Percentiles rank a stretch among this genome's conserved stretches.
Evolutionary conservation across 2,888 invertebrate species (phyloP).

Genomic region (Tenthredo mesomela): DNA sequence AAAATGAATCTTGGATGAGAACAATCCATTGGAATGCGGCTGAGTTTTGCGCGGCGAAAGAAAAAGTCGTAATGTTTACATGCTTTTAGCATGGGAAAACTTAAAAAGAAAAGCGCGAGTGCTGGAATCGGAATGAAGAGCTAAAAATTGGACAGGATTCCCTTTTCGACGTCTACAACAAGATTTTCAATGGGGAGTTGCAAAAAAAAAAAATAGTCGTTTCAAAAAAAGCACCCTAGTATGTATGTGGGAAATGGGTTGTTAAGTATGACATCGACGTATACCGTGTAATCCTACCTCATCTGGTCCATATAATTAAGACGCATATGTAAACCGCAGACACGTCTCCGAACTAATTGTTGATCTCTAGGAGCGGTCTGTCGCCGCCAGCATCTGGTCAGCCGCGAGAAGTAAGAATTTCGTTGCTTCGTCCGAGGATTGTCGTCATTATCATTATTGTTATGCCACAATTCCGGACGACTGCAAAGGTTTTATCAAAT

Average conservation of each 20-base stretch:
- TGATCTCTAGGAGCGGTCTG: constrained; percentile 7
- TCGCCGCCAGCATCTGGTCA: constrained; percentile 63
- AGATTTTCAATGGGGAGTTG: no score
- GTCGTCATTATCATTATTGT: constrained; percentile 43
- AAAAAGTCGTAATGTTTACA: no score
- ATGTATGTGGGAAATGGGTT: not conserved
- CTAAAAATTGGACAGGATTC: no score
- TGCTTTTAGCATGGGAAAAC: no score
- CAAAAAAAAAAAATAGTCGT: no score
- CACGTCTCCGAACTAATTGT: constrained; percentile 16
- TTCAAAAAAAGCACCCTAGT: no score
- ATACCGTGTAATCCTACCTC: constrained; percentile 27
- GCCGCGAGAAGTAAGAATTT: constrained; percentile 61
- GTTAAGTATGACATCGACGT: constrained; percentile 13
- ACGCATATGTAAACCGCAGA: constrained; percentile 38
- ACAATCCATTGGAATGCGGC: no score
- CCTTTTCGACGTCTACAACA: no score
- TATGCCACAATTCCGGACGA: constrained; percentile 64
- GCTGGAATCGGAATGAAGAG: no score
- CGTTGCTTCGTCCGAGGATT: constrained; percentile 57
- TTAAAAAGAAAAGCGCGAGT: no score
- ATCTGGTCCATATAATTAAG: constrained; percentile 35
- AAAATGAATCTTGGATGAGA: no score
- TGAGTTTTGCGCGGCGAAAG: no score
- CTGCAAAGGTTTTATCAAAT: constrained; percentile 73